phyloP scores from a whole-genome alignment of 1,140 invertebrate genomes.

The Bombus turneri region DNA sequence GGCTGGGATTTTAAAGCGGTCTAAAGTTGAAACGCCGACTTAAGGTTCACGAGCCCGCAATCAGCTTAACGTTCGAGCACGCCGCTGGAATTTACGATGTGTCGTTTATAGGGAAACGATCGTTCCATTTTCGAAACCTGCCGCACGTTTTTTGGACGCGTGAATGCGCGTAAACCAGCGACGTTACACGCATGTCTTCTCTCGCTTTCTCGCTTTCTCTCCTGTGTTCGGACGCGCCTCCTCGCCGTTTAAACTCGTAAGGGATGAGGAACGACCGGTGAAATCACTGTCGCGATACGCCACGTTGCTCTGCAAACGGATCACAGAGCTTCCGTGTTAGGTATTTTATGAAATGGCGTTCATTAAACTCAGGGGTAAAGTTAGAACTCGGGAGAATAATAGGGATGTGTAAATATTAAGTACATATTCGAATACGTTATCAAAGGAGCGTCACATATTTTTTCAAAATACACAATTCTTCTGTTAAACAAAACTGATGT shows the following conservation, averaged over 20 bases:
- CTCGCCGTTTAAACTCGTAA: neutral
- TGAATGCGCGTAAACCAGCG: neutral
- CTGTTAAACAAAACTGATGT: neutral
- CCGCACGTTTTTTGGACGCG: neutral
- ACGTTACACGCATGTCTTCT: neutral
- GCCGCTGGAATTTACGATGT: slow-evolving; percentile 19
- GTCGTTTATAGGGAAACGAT: slow-evolving; percentile 37
- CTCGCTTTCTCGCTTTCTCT: neutral
- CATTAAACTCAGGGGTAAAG: neutral
- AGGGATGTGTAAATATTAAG: neutral
- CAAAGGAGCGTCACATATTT: neutral
- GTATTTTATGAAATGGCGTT: neutral
- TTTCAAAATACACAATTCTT: neutral
- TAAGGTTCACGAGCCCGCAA: neutral
- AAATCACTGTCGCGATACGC: neutral
- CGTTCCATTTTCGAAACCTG: neutral
- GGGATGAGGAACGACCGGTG: neutral
- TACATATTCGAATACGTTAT: no score
- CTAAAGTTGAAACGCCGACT: slow-evolving; percentile 44
- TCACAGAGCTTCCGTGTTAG: neutral
- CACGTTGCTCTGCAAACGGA: neutral
- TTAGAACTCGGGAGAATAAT: neutral
- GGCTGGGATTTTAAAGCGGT: slow-evolving; percentile 39
- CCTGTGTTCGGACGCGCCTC: neutral
- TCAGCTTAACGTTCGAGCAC: neutral